Evolutionary conservation across 1,140 invertebrate genomes (phyloP), one percentile per base, ranked within the genome.

Genomic region (Lepidurus arcticus): DNA sequence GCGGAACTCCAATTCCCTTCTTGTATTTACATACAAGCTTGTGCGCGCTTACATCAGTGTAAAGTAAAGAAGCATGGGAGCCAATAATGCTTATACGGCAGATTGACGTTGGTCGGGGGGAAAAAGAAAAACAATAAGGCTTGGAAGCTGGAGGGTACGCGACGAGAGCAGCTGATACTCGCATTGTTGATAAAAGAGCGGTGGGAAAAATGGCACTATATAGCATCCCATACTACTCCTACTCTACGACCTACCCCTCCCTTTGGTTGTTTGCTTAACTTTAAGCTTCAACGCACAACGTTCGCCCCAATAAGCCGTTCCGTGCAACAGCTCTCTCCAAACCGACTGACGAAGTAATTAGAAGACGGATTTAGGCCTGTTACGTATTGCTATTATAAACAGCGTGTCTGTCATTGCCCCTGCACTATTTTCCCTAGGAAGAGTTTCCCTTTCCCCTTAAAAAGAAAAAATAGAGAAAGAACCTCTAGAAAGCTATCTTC

Each of bases 141-240:
- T 65, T 47, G 9, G 9, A 65, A 16, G 53, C 16, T 13, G 53
- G 4, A 21, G 53, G 53, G 9, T 13, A 21, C 16, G 53, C 16
- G 13, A 65, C 53, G 53, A 65, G 53, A 65, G 53, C 53, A 65
- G 53, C 53, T 65, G 53, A 65, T n/a, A 65, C 53, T 65, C 53
- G 53, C 53, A 65, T 65, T 65, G 53, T 65, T 65, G 53, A 65
- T 65, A 65, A 65, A 65, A 65, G 53, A 65, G 53, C 21, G 53
- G 53, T 65, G 53, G 53, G 53, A 65, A 65, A 65, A 13, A 13
- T 65, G 53, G 53, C 53, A 65, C 13, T 1, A 16, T 16, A 21
- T 65, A 34, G 53, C 53, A 16, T 65, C 8, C 53, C 16, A 21
- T 34, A 34, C 34, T 34, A 34, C 34, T 34, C 26, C 26, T 26